Base-by-base conservation (phyloP, 2,888 invertebrate genomes). In the Cataglyphis cursor region DNA sequence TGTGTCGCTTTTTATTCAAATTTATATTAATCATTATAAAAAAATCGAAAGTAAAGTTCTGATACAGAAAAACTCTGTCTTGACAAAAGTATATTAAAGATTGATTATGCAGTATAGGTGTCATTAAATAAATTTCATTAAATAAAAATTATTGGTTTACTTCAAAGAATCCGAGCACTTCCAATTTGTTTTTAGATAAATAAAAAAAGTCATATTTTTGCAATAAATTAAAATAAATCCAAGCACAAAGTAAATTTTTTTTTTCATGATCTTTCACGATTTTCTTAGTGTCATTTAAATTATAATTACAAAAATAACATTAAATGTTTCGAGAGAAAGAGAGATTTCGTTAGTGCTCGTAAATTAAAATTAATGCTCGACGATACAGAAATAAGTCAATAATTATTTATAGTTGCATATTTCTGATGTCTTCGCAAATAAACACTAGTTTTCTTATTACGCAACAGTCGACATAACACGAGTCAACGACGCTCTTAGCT, bases 401-500 rank as follows among this genome's bases (percentile, higher is more conserved):
- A 44, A 44, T 59, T 44, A 8, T 70, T 41, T 18, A 59, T 57
- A 59, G 31, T n/a, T 9, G 41, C 54, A 41, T 0, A 57, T 10
- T 31, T 35, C 21, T 28, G 24, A 12, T 57, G 48, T 10, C 24
- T 68, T 51, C 48, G 24, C n/a, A 2, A 68, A 15, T 18, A 21
- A 68, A 24, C 68, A 38, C n/a, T 12, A 28, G 21, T 57, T 57
- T 28, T 15, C 21, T 10, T 59, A 44, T 65, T 70, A 44, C 78
- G 78, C 31, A 57, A 59, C 70, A 10, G 12, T 70, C 59, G 31
- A 31, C 41, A 31, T 21, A 57, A 76, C 38, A 9, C 70, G 59
- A 70, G 59, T 68, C 57, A 76, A 76, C 21, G 76, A 6, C 75
- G 54, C 5, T 65, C 44, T 59, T 28, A n/a, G 6, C 54, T 51